phyloP scores from a whole-genome alignment of 2,888 invertebrate genomes.

The Anoplius nigerrimus region DNA sequence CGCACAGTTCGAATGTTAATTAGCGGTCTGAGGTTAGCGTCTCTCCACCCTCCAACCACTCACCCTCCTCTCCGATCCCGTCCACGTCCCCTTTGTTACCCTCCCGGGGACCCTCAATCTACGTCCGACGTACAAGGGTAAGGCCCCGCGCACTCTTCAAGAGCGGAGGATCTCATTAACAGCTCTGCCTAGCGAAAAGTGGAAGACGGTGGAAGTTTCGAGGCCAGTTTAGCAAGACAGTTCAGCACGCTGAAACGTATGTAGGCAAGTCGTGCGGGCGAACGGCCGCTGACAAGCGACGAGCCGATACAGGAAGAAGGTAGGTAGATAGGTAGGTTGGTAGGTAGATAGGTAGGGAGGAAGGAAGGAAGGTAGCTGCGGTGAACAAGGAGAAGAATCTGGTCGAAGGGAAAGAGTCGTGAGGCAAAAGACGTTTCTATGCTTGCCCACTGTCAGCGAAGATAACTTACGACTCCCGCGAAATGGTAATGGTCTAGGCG shows the following conservation, averaged over 20 bases:
- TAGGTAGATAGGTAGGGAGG: not conserved
- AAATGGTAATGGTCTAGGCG: slow-evolving; percentile 59
- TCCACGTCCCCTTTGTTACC: not conserved
- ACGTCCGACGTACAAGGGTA: not conserved
- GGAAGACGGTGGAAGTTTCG: not conserved
- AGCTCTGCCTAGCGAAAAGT: slow-evolving; percentile 9
- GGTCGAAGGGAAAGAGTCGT: slow-evolving; percentile 34
- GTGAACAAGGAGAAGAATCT: slow-evolving; percentile 13
- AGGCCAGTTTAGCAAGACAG: no score
- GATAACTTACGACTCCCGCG: slow-evolving; percentile 63
- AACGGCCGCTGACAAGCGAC: slow-evolving; percentile 25
- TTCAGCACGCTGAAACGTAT: slow-evolving; percentile 14
- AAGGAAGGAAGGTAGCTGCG: no score
- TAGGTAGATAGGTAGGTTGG: not conserved
- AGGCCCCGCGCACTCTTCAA: not conserved
- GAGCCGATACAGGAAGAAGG: slow-evolving; percentile 1
- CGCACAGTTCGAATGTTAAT: slow-evolving; percentile 41
- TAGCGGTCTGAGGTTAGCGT: slow-evolving; percentile 35
- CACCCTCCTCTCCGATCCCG: not conserved
- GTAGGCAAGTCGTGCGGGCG: slow-evolving; percentile 21
- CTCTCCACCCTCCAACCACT: not conserved
- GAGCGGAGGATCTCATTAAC: slow-evolving; percentile 20
- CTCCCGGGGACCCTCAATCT: not conserved
- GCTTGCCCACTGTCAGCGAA: slow-evolving; percentile 61
- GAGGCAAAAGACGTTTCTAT: slow-evolving; percentile 60